phyloP scores from a whole-genome alignment of 2,113 vertebrate genomes.

The Bungarus multicinctus region DNA sequence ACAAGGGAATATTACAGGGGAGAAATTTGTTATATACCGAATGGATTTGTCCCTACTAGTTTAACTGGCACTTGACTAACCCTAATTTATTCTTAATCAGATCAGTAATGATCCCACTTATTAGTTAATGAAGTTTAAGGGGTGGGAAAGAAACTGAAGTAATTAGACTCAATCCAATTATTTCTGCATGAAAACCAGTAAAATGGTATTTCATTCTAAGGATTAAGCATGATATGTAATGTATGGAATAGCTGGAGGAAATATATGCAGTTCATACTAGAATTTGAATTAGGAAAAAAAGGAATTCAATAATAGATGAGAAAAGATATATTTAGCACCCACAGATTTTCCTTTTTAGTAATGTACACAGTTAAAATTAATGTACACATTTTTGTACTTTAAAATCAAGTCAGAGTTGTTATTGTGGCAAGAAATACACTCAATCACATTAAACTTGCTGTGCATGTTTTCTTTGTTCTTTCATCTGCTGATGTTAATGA shows the following conservation, averaged over 20 bases:
- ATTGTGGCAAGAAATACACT: not conserved
- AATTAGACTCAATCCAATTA: not conserved
- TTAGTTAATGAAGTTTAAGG: not conserved
- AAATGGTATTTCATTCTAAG: not conserved
- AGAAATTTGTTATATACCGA: not conserved
- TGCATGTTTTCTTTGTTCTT: slow-evolving; percentile 25
- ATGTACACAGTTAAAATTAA: not conserved
- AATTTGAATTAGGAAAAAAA: slow-evolving; percentile 20
- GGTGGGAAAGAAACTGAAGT: not conserved
- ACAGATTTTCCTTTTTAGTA: slow-evolving; percentile 12
- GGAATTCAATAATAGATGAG: not conserved
- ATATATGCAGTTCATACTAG: not conserved
- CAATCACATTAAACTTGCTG: slow-evolving; percentile 16
- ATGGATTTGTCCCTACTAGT: not conserved
- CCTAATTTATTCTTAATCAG: not conserved
- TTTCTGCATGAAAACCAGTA: not conserved
- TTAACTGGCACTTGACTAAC: not conserved
- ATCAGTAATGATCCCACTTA: not conserved
- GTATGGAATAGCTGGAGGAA: not conserved
- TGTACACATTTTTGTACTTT: not conserved
- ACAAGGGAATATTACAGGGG: not conserved
- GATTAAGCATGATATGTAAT: not conserved
- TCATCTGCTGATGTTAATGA: slow-evolving; percentile 42
- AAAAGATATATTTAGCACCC: not conserved
- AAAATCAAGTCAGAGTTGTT: not conserved